Base-by-base conservation (phyloP, 2,113 vertebrate species). In the Zosterops borbonicus region DNA sequence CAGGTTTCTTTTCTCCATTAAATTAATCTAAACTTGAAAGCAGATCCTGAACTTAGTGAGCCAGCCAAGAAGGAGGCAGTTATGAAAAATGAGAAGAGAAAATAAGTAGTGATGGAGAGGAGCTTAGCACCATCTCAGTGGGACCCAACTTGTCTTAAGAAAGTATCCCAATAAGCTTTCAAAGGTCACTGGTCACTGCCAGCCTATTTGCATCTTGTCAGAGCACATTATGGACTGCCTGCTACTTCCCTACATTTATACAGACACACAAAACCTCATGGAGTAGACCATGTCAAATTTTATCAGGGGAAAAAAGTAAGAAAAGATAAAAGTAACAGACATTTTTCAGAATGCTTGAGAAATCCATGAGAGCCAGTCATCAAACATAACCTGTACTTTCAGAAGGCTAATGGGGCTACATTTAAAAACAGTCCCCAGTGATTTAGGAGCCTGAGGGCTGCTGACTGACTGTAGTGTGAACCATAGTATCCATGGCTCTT, bases 181-280 rank as follows among this genome's bases (percentile, higher is more conserved):
- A 83, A 79, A 87, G 41, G 67, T 85, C 60, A 69, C 5, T 19
- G 24, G 77, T 60, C 56, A 74, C 67, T 1, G 1, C 14, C n/a
- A 80, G 60, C 42, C 59, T n/a, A 74, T 93, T 92, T 92, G 50
- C 64, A 88, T 85, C 90, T 76, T 85, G 63, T 95, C 88, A 95
- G 53, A 90, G 63, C 46, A 77, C 33, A 50, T 80, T 80, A 70
- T 19, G n/a, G 42, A 20, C 50, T 80, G 46, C 39, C 47, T 89
- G 39, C 46, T 89, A 67, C 41, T 90, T 88, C 19, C 27, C 33
- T 63, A 6, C 28, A 44, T 65, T 90, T 85, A 70, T 33, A 70
- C 1, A 84, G 65, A 93, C 50, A 84, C 24, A 41, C 25, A 73
- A 83, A 88, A 46, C 50, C 25, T 64, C 70, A 47, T 55, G 55